Evolutionary conservation across 2,888 invertebrate genomes (phyloP), one percentile per base, ranked within the genome.

Genomic region (Lathronympha strigana): DNA sequence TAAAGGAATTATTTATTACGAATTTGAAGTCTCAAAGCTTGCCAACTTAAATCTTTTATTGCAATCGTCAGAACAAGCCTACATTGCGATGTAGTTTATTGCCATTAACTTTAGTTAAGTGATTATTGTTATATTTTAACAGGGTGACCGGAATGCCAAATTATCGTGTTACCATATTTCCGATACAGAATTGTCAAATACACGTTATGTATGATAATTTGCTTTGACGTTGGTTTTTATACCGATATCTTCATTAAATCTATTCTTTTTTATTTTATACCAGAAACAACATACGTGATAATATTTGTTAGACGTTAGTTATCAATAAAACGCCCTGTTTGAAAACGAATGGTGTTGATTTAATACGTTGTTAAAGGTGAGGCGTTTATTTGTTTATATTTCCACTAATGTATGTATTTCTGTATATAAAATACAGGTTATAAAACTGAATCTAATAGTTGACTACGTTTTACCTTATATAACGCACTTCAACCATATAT

Each of bases 101-200:
- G 66, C 66, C 66, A 66, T 66, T 66, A 66, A 66, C 61, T 54
- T 40, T 61, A 66, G 31, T 31, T 54, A 40, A 23, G 28, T 60
- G 21, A 40, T 25, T 28, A 50, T 33, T 53, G 2, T 36, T 60
- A 53, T 50, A 70, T 64, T 71, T 71, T 69, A 66, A 73, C 73
- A 75, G 57, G 74, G 76, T 78, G 74, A 74, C 76, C 70, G 71
- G 72, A 76, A 78, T 80, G 77, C 83, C 86, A 84, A 84, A 80
- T 74, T 69, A 73, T 70, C 45, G 49, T 75, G 80, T 80, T 80
- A 80, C 80, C 79, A 78, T 62, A 72, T 54, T 53, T 64, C 36
- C 51, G 53, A 51, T 45, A 31, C 43, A 45, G 25, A n/a, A n/a
- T n/a, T n/a, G n/a, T n/a, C n/a, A n/a, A 45, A 58, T 57, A 45